Conservation (phyloP, 2,113 vertebrate genomes). For the Ibidorhyncha struthersii region DNA sequence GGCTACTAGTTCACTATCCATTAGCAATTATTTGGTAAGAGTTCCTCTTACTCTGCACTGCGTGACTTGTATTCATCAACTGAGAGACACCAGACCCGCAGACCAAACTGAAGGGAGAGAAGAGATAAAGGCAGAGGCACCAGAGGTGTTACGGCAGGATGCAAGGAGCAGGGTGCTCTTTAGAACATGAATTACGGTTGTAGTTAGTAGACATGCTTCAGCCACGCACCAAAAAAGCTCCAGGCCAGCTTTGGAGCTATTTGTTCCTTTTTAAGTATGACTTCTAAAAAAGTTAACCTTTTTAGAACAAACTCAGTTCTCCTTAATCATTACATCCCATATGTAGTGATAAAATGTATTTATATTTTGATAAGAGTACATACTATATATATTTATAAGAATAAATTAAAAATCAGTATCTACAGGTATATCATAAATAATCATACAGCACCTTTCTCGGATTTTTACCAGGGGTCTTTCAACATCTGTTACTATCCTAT, state of each 20-base stretch:
- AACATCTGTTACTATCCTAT: neutral
- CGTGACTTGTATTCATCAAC: neutral
- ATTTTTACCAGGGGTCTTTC: neutral
- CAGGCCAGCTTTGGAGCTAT: neutral
- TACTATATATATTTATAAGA: neutral
- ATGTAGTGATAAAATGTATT: neutral
- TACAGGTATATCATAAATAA: neutral
- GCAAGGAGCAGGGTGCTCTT: neutral
- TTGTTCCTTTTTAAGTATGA: conserved; percentile 17
- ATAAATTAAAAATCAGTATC: neutral
- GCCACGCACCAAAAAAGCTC: neutral
- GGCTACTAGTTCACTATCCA: neutral
- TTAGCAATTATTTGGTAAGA: neutral
- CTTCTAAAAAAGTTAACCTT: neutral
- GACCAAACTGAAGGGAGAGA: neutral
- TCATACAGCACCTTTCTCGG: neutral
- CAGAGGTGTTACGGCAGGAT: neutral
- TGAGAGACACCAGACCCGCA: neutral
- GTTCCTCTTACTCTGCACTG: neutral
- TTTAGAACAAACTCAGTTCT: neutral
- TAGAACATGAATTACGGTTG: neutral
- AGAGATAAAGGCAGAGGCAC: neutral
- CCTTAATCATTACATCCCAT: neutral
- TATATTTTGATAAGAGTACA: neutral
- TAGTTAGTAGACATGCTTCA: neutral